Evolutionary conservation across 2,888 invertebrate species (phyloP), one percentile per base, ranked within the genome.

Genomic region (Acanthosoma haemorrhoidale): DNA sequence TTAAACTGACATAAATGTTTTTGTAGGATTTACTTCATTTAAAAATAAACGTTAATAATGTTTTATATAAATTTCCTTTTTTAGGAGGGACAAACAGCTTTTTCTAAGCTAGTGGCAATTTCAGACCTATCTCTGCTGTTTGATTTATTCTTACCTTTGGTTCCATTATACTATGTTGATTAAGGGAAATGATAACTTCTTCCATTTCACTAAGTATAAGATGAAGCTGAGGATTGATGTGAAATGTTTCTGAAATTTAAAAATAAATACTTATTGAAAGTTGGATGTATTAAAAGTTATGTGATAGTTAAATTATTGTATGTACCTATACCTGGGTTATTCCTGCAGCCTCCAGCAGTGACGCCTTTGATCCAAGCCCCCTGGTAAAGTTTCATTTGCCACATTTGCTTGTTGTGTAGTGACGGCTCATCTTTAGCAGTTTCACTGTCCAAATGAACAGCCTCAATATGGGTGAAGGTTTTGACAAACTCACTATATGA

Each of bases 151-250:
- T 66, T 72, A 94, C 93, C 83, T 94, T 93, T 11, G 94, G 94
- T 79, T 94, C 94, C 84, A 94, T 90, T 66, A 94, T 90, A 73
- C 91, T 91, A 80, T 94, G 93, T 78, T 94, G 94, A 79, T 92
- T 92, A 11, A 95, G 81, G 0, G 92, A 92, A 64, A 95, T 87
- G 13, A 94, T 87, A 1, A 92, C 87, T 80, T 91, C 90, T 77
- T 91, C 90, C 82, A 87, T 86, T 78, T 93, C 93, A 76, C 87
- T 87, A 32, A 94, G 80, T 58, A 88, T 85, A 59, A 95, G 79
- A 77, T 94, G 88, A 41, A 95, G 83, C 82, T 95, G 94, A 0
- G 95, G 95, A 80, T 95, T 95, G 78, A 94, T 92, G 80, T 94
- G 94, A 79, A 95, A 94, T 41, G 93, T 93, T 78, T 94, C 92